Base-by-base conservation (phyloP, 2,888 invertebrate species). In the Lampropteryx suffumata region DNA sequence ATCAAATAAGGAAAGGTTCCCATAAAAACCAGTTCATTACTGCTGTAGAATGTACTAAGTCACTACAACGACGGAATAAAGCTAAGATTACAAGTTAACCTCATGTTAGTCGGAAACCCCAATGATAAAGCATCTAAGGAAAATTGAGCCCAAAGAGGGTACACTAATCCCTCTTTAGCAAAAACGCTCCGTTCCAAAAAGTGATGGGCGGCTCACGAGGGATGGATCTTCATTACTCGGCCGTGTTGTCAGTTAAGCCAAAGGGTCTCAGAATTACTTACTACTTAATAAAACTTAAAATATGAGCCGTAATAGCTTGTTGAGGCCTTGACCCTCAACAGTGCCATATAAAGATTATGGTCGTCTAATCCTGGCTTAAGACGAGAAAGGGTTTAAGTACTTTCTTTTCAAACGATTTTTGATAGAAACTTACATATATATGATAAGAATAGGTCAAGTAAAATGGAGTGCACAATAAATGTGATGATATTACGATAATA, bases 31-130 rank as follows among this genome's bases (percentile, higher is more conserved):
- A 71, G 75, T 84, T 88, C 80, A 85, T 87, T 84, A 86, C 81
- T 60, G 71, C 76, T 73, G 77, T 80, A 73, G 76, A 71, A 75
- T 79, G 81, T 70, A 85, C 87, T 88, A 87, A 84, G 82, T 79
- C 75, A 74, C 71, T 82, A 84, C 81, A 85, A 79, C 77, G 84
- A 71, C 79, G 83, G 83, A 87, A 87, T 87, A 89, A 89, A 88
- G 86, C 87, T 85, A 84, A 90, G 90, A 89, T 90, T 88, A 89
- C 88, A 89, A 88, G 89, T 89, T 88, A 89, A 89, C 89, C 90
- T 89, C 88, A 87, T 89, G 89, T 89, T 88, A 83, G 86, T 79
- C 81, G 80, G 79, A 82, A 84, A 82, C 82, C 87, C 87, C 84
- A 89, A 89, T 89, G 89, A 90, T 88, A 89, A 89, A 89, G 88